These are phyloP conservation scores for Ditula angustiorana DNA, from an alignment of 2,888 invertebrate species.

Conservation along the genomic window DNA sequence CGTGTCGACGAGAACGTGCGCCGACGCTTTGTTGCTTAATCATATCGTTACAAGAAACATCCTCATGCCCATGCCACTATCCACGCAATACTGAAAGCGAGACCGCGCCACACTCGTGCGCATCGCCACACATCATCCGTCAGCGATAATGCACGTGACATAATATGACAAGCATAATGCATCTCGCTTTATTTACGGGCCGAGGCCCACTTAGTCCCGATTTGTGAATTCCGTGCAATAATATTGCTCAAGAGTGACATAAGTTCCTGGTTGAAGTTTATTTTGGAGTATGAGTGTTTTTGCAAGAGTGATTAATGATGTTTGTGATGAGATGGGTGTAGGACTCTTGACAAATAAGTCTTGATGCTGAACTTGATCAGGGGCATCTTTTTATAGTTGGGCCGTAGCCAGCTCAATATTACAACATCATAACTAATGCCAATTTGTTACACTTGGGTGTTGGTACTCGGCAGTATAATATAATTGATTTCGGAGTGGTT, in stretches of 20 bases:
- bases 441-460: not conserved
- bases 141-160: constrained; percentile 33
- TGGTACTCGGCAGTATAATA: too few relatives aligned
- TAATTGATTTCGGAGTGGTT: too few relatives aligned
- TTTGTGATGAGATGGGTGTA: constrained; percentile 9
- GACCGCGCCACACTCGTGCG: constrained; percentile 11
- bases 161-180: constrained; percentile 28
- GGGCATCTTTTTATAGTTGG: not conserved
- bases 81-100: constrained; percentile 12
- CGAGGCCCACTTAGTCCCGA: constrained; percentile 6
- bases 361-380: not conserved
- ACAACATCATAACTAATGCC: not conserved
- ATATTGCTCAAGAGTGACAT: constrained; percentile 32
- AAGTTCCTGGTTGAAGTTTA: constrained; percentile 31
- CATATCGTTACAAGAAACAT: not conserved
- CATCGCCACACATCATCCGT: constrained; percentile 17
- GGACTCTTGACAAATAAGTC: constrained; percentile 17
- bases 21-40: not conserved
- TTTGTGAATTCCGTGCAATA: constrained; percentile 26
- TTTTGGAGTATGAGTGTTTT: constrained; percentile 29
- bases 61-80: not conserved
- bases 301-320: constrained; percentile 32
- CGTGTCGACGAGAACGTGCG: not conserved
- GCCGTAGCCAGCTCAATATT: not conserved
- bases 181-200: constrained; percentile 18